phyloP scores from a whole-genome alignment of 2,888 invertebrate species.

The Noctua janthina region DNA sequence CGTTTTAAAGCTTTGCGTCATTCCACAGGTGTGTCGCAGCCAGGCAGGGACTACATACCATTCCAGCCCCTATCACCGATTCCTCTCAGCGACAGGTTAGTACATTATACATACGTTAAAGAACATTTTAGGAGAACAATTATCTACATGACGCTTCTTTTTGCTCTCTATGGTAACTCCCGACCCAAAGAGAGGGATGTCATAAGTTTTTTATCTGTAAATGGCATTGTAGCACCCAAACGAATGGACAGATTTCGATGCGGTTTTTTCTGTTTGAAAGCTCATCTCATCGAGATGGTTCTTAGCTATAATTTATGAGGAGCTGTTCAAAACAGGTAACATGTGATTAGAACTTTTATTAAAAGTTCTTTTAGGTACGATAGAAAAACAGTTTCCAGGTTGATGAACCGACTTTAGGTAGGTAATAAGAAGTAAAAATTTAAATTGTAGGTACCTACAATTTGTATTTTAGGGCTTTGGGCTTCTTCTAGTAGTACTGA shows the following conservation, averaged over 20 bases:
- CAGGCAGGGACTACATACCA: slow-evolving; percentile 75
- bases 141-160: not conserved
- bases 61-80: slow-evolving; percentile 80
- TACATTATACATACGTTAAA: slow-evolving; percentile 28
- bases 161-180: not conserved
- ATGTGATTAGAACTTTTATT: not conserved
- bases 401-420: slow-evolving; percentile 1
- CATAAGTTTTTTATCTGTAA: not conserved
- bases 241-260: not conserved
- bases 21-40: slow-evolving; percentile 78
- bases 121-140: not conserved
- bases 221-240: not conserved
- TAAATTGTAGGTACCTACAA: not conserved
- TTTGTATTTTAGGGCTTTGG: no score
- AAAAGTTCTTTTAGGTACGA: not conserved
- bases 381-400: not conserved
- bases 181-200: not conserved
- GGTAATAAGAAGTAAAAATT: not conserved
- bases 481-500: not conserved
- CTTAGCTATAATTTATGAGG: not conserved
- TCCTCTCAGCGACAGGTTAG: slow-evolving; percentile 82
- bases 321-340: not conserved
- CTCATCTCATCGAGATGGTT: not conserved
- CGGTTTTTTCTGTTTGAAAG: not conserved
- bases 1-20: slow-evolving; percentile 1